phyloP scores from a whole-genome alignment of 2,113 vertebrate species.

The Chaetodon trifascialis region DNA sequence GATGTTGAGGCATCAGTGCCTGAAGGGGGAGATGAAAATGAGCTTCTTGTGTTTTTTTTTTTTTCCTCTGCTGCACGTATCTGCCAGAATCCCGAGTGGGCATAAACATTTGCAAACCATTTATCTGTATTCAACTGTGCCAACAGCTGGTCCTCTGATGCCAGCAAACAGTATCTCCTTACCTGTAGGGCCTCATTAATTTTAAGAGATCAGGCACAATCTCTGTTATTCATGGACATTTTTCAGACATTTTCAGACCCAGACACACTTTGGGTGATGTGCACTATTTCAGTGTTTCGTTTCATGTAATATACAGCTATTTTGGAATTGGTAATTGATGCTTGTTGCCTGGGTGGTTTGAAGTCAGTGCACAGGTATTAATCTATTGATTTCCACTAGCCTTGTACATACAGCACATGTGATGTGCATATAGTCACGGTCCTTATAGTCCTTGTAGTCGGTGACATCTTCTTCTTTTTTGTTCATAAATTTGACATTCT shows the following conservation, averaged over 20 bases:
- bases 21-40: constrained; percentile 12
- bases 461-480: no score
- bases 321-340: no score
- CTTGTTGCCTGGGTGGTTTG: no score
- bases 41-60: not conserved
- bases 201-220: not conserved
- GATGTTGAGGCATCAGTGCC: constrained; percentile 9
- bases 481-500: no score
- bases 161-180: constrained; percentile 8
- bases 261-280: not conserved
- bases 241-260: not conserved
- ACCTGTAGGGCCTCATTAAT: constrained; percentile 10
- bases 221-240: not conserved
- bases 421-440: no score
- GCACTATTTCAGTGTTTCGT: no score
- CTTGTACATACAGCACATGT: no score
- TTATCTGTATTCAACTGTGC: constrained; percentile 27
- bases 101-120: constrained; percentile 15
- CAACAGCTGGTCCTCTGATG: constrained; percentile 10
- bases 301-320: no score
- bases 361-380: no score
- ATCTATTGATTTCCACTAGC: no score
- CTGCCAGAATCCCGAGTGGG: constrained; percentile 27
- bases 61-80: not conserved
- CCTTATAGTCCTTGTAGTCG: no score